Percentiles rank a stretch among this genome's conserved stretches.
Evolutionary conservation across 2,797 vertebrate species (phyloP).

Genomic region (Parotocinclus haroldoi): DNA sequence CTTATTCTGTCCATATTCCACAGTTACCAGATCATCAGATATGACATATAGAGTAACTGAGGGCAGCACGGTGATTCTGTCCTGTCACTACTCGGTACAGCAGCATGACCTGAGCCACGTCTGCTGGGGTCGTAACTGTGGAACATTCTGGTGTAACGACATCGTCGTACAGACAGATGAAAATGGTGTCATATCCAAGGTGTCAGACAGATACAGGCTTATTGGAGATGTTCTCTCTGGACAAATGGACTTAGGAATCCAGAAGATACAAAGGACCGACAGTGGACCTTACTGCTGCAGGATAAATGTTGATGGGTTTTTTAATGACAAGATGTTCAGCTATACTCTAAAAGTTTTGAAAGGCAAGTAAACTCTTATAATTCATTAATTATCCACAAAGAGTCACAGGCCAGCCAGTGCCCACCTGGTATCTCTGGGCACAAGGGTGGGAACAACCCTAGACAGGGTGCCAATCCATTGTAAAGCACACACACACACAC

Average conservation of each 20-base stretch:
- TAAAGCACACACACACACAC: too few relatives aligned
- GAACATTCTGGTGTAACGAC: conserved; percentile 76
- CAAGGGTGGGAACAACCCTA: too few relatives aligned
- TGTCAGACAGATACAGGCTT: conserved; percentile 66
- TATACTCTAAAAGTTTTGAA: conserved; percentile 70
- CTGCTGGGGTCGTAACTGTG: conserved; percentile 74
- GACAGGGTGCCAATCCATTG: too few relatives aligned
- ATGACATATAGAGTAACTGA: conserved; percentile 61
- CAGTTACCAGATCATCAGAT: conserved; percentile 47
- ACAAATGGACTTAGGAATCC: conserved; percentile 72
- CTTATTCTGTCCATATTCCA: conserved; percentile 10
- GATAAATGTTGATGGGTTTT: conserved; percentile 71
- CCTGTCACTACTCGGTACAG: conserved; percentile 73
- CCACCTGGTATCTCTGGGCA: too few relatives aligned
- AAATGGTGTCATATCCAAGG: conserved; percentile 66
- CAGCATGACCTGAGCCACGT: conserved; percentile 67
- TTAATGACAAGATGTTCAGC: conserved; percentile 74
- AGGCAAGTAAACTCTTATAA: conserved; percentile 60
- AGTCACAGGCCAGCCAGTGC: too few relatives aligned
- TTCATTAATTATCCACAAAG: too few relatives aligned
- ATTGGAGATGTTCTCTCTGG: conserved; percentile 68
- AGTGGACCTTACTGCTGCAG: conserved; percentile 75
- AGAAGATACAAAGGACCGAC: conserved; percentile 60
- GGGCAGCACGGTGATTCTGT: conserved; percentile 65
- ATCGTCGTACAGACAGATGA: conserved; percentile 72